phyloP scores from a whole-genome alignment of 2,113 vertebrate genomes.

The Engystomops pustulosus region DNA sequence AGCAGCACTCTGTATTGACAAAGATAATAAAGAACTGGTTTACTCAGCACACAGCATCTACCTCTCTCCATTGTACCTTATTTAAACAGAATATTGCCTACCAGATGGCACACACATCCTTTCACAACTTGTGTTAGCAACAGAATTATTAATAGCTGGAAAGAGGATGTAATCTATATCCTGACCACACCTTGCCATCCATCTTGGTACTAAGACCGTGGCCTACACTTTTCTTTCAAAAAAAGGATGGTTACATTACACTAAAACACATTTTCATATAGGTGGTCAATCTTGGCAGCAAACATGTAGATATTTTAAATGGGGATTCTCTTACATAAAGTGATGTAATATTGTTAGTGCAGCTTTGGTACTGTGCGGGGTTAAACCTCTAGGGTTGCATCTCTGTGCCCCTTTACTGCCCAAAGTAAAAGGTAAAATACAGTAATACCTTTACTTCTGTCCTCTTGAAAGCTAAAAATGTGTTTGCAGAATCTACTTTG shows the following conservation, averaged over 20 bases:
- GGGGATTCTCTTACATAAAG: too few species aligned
- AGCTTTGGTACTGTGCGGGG: too few species aligned
- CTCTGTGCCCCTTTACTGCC: not conserved
- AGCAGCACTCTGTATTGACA: constrained; percentile 4
- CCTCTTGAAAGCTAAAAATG: constrained; percentile 96
- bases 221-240: too few species aligned
- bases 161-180: not conserved
- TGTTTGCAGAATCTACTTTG: constrained; percentile 84
- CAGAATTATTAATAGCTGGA: constrained; percentile 13
- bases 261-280: too few species aligned
- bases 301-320: too few species aligned
- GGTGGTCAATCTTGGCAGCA: too few species aligned
- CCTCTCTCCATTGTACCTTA: constrained; percentile 42
- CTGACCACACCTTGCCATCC: not conserved
- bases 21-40: constrained; percentile 31
- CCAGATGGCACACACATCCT: constrained; percentile 53
- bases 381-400: not conserved
- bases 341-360: too few species aligned
- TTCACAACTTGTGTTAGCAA: constrained; percentile 55
- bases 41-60: constrained; percentile 45
- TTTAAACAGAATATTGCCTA: constrained; percentile 51
- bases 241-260: too few species aligned
- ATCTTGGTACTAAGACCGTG: too few species aligned
- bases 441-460: constrained; percentile 90
- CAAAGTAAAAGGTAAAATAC: not conserved